phyloP scores from a whole-genome alignment of 2,888 invertebrate species.

The Lycophotia porphyrea region DNA sequence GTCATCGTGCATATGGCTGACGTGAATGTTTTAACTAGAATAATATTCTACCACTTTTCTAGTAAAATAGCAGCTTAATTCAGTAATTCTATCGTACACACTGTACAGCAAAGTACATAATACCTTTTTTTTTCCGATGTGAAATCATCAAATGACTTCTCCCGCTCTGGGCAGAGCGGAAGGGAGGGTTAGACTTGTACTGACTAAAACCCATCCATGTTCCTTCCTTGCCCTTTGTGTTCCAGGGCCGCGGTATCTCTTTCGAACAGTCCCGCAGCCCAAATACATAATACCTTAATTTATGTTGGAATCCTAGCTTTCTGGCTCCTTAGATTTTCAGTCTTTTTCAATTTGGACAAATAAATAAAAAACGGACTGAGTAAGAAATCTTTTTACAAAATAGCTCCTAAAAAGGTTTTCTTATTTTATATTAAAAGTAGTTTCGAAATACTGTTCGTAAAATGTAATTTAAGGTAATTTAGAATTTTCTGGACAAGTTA shows the following conservation, averaged over 20 bases:
- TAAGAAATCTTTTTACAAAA: neutral
- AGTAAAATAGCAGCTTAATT: neutral
- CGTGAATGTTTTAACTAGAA: neutral
- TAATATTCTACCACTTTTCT: neutral
- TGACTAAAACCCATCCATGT: no score
- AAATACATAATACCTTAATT: conserved; percentile 11
- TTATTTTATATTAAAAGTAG: neutral
- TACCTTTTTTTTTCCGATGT: no score
- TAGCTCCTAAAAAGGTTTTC: neutral
- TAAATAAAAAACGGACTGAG: conserved; percentile 5
- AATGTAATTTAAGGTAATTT: conserved; percentile 6
- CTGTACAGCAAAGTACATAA: neutral
- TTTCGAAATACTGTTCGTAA: conserved; percentile 1
- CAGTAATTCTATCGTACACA: neutral
- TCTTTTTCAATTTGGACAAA: no score
- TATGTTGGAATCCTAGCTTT: neutral
- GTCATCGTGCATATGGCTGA: no score
- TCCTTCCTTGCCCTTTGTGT: no score
- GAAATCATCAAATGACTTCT: no score
- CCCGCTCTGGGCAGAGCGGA: no score
- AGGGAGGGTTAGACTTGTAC: no score
- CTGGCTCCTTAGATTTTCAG: neutral
- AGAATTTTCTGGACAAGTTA: conserved; percentile 8
- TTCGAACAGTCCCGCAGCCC: no score
- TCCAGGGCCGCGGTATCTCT: no score